Percentiles rank a stretch among this genome's conserved stretches.
Evolutionary conservation across 2,113 vertebrate genomes (phyloP).

Genomic region (Dolichallabes microphthalmus): DNA sequence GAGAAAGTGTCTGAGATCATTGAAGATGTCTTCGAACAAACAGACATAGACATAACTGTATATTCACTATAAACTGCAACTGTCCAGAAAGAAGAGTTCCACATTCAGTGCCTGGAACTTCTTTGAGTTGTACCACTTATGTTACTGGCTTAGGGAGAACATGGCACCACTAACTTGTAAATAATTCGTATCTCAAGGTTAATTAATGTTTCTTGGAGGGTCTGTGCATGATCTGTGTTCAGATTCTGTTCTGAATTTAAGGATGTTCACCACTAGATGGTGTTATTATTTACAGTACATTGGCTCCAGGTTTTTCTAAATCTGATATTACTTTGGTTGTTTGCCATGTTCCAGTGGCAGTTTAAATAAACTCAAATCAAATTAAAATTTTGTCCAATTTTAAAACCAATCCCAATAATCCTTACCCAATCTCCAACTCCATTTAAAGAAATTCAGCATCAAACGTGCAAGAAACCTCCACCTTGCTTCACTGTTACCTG

Average conservation of each 20-base stretch:
- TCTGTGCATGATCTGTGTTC: neutral
- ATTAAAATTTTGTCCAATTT: no score
- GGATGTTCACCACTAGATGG: slow-evolving; percentile 23
- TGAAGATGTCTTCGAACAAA: slow-evolving; percentile 79
- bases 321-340: neutral
- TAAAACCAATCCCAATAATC: no score
- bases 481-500: no score
- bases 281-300: neutral
- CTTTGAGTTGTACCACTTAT: neutral
- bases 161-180: neutral
- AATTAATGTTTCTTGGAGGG: neutral
- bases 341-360: neutral
- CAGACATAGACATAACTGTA: slow-evolving; percentile 83
- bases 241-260: neutral
- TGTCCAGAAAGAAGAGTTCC: neutral
- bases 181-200: neutral
- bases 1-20: slow-evolving; percentile 80
- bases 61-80: slow-evolving; percentile 71
- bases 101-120: neutral
- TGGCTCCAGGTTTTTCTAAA: neutral
- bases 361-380: neutral
- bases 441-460: no score
- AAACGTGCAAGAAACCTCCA: no score
- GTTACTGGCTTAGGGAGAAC: neutral
- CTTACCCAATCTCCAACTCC: no score